These are phyloP conservation scores for Lophius americanus DNA, from an alignment of 2,797 vertebrate genomes.

Conservation along the genomic window DNA sequence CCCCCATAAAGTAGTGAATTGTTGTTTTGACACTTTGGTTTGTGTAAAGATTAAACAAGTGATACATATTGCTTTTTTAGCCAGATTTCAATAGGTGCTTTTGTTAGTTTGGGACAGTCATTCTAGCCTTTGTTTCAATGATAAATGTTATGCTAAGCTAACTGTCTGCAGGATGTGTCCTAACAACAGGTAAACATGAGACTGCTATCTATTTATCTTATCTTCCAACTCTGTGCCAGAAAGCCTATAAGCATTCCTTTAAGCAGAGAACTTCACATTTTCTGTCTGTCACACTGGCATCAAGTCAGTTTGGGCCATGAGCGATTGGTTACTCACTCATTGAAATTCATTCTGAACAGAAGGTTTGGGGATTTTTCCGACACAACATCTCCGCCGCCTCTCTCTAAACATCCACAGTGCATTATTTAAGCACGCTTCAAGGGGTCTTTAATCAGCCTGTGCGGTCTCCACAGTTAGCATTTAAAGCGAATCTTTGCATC, in stretches of 20 bases:
- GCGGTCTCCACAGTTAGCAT: conserved; percentile 77
- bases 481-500: conserved; percentile 83
- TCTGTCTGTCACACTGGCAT: conserved; percentile 22
- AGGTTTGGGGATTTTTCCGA: conserved; percentile 46
- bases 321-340: conserved; percentile 41
- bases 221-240: neutral
- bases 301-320: conserved; percentile 23
- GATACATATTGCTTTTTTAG: no score
- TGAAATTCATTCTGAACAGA: conserved; percentile 56
- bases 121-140: no score
- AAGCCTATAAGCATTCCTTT: conserved; percentile 3
- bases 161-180: neutral
- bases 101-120: neutral
- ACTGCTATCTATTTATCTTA: conserved; percentile 1
- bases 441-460: conserved; percentile 79
- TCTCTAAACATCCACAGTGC: conserved; percentile 58
- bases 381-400: conserved; percentile 57
- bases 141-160: conserved; percentile 22
- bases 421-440: conserved; percentile 77
- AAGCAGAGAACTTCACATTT: conserved; percentile 14
- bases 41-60: neutral
- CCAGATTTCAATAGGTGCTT: neutral
- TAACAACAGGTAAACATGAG: neutral
- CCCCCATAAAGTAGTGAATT: neutral
- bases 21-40: neutral